These are phyloP conservation scores for Temnothorax ravouxi DNA, from an alignment of 2,888 invertebrate species.

Conservation along the genomic window DNA sequence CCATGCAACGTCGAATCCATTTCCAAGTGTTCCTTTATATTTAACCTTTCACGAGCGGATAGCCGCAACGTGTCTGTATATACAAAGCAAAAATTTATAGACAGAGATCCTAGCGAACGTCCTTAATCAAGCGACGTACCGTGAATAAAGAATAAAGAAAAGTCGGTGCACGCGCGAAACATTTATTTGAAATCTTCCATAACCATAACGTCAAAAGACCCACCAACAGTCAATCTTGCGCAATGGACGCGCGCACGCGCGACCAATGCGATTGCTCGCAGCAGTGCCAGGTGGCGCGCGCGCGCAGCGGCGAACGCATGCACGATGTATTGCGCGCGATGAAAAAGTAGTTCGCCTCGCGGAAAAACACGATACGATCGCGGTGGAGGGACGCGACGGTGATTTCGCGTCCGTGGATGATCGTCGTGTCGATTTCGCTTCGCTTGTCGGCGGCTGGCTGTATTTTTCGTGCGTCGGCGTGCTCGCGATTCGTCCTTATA, in stretches of 20 bases:
- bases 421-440: not conserved
- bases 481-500: not conserved
- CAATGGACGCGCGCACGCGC: not conserved
- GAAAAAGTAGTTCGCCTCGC: constrained; percentile 69
- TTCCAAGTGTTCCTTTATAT: not conserved
- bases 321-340: constrained; percentile 47
- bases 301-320: constrained; percentile 38
- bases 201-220: constrained; percentile 51
- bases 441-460: not conserved
- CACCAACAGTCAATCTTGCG: constrained; percentile 54
- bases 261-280: not conserved
- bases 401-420: not conserved
- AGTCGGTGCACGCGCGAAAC: not conserved
- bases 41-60: not conserved
- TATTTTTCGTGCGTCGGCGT: not conserved
- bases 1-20: not conserved
- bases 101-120: not conserved
- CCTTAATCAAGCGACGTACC: not conserved
- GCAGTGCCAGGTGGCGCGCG: constrained; percentile 45
- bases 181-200: not conserved
- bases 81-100: not conserved
- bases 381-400: constrained; percentile 52
- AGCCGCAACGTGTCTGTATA: not conserved
- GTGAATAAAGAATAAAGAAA: not conserved
- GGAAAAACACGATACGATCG: constrained; percentile 61